Evolutionary conservation across 2,113 vertebrate genomes (phyloP).

Genomic region (Henicopernis longicauda): DNA sequence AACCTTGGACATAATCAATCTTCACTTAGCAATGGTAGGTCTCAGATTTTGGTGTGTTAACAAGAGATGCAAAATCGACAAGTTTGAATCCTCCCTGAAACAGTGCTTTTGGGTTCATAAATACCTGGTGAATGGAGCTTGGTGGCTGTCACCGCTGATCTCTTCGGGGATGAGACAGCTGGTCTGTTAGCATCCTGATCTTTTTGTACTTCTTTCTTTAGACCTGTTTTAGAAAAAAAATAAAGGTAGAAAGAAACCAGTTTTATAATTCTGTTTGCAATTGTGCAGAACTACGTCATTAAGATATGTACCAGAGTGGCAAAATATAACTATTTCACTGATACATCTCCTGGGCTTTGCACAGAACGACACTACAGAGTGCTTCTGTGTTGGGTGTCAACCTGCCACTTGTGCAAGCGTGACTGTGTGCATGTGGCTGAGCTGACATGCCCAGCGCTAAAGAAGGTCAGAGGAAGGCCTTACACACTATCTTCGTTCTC

Average conservation of each 20-base stretch:
- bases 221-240: slow-evolving; percentile 62
- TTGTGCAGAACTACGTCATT: not conserved
- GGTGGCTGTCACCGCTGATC: slow-evolving; percentile 72
- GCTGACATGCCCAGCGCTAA: not conserved
- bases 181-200: slow-evolving; percentile 74
- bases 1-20: not conserved
- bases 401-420: not conserved
- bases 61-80: not conserved
- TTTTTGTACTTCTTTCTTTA: slow-evolving; percentile 83
- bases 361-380: not conserved
- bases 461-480: not conserved
- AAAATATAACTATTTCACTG: not conserved
- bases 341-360: not conserved
- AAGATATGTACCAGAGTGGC: not conserved
- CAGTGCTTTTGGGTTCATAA: not conserved
- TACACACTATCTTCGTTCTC: not conserved
- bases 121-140: slow-evolving; percentile 90
- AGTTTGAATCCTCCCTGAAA: not conserved
- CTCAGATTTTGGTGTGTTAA: not conserved
- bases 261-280: not conserved
- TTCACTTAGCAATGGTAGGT: not conserved
- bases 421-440: not conserved
- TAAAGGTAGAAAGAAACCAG: not conserved
- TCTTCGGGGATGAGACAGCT: slow-evolving; percentile 82
- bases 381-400: not conserved